Percentiles rank a stretch among this genome's conserved stretches.
These are phyloP conservation scores for Falcaria lacertinaria DNA, from an alignment of 2,888 invertebrate species.

Conservation along the genomic window DNA sequence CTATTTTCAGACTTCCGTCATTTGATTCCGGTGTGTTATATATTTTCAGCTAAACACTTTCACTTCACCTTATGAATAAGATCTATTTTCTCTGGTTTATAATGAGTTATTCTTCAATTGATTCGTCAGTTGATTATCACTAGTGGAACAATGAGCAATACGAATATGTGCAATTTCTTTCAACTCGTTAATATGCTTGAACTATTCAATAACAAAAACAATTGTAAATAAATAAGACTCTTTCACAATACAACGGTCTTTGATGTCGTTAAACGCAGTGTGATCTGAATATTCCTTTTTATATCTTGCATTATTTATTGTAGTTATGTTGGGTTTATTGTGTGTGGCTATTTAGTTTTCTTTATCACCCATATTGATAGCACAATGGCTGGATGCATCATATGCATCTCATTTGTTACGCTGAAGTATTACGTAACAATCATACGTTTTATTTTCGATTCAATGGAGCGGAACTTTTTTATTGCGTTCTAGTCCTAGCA, in stretches of 20 bases:
- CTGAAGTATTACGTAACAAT: not conserved
- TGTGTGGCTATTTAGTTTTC: not conserved
- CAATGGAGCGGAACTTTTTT: not conserved
- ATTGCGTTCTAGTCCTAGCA: not conserved
- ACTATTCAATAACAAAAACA: slow-evolving; percentile 43
- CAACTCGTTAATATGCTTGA: slow-evolving; percentile 26
- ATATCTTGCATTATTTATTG: not conserved
- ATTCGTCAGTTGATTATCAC: slow-evolving; percentile 28
- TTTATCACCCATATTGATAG: not conserved
- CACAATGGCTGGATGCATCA: too few relatives aligned
- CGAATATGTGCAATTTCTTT: slow-evolving; percentile 27
- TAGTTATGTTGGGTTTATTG: not conserved
- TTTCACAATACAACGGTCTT: slow-evolving; percentile 11
- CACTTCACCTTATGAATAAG: not conserved
- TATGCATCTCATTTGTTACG: not conserved
- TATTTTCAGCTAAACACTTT: not conserved
- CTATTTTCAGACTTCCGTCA: not conserved
- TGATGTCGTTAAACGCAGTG: slow-evolving; percentile 13
- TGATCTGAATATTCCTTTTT: not conserved
- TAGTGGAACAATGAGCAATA: slow-evolving; percentile 39
- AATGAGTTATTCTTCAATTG: slow-evolving; percentile 28
- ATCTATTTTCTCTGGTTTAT: slow-evolving; percentile 6
- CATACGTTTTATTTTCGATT: not conserved
- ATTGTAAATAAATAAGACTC: slow-evolving; percentile 22
- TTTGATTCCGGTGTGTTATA: not conserved